Evolutionary conservation across 2,888 invertebrate genomes (phyloP).

Genomic region (Pristionchus japonicus): DNA sequence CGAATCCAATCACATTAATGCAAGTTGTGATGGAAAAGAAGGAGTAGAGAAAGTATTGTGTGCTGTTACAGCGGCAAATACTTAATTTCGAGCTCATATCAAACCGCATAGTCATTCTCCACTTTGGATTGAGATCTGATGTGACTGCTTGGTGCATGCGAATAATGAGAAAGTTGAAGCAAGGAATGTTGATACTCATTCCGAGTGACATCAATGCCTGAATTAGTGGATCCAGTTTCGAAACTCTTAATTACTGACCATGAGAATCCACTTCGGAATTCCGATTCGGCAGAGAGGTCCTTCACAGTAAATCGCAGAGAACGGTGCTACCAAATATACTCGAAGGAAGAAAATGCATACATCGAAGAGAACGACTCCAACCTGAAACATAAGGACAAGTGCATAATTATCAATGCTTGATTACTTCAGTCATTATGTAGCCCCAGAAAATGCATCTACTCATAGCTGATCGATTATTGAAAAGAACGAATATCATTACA

Average conservation of each 20-base stretch:
- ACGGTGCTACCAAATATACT: background rate
- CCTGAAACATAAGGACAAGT: background rate
- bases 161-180: background rate
- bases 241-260: background rate
- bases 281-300: background rate
- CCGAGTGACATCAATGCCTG: background rate
- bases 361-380: background rate
- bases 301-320: background rate
- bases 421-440: background rate
- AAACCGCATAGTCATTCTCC: too few relatives aligned
- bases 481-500: background rate
- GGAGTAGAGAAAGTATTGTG: background rate
- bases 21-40: background rate
- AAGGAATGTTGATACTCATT: background rate
- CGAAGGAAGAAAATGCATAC: background rate
- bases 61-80: too few relatives aligned
- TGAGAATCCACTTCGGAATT: background rate
- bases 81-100: too few relatives aligned
- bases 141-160: background rate
- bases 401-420: background rate
- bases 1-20: background rate
- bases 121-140: background rate
- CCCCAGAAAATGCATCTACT: background rate
- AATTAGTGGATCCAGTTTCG: background rate
- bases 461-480: background rate